These are phyloP conservation scores for Montipora cactus DNA, from an alignment of 64 coral and sea anemone genomes.

Conservation along the genomic window DNA sequence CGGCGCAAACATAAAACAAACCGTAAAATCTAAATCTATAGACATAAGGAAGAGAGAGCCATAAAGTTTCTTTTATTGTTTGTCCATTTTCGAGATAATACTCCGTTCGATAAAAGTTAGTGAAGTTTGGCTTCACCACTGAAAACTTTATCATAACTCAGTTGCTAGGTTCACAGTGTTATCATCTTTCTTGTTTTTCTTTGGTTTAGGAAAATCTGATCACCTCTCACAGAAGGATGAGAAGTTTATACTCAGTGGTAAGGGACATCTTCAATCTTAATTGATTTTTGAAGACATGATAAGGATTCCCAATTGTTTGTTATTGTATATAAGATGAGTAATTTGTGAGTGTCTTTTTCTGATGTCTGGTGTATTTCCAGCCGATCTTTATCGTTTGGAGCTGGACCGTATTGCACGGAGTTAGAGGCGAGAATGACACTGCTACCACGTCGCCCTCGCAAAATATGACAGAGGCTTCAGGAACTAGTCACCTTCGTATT, in stretches of 20 bases:
- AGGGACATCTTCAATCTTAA: slow-evolving; percentile 10
- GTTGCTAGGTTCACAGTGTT: neutral
- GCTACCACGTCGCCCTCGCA: neutral
- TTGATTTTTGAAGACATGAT: slow-evolving; percentile 6
- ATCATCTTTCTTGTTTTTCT: neutral
- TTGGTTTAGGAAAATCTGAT: neutral
- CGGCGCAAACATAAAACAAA: slow-evolving; percentile 7
- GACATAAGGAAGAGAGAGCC: neutral
- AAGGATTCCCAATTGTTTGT: neutral
- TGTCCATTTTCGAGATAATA: neutral
- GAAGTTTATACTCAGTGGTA: slow-evolving; percentile 21
- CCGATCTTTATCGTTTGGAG: neutral
- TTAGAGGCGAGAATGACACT: neutral
- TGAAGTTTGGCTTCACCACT: neutral
- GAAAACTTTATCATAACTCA: slow-evolving; percentile 14
- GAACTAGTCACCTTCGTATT: neutral
- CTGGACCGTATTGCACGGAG: neutral
- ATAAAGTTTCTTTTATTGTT: neutral
- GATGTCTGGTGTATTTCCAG: neutral
- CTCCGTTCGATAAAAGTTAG: neutral
- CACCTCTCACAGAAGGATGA: neutral
- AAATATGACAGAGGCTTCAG: neutral
- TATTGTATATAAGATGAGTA: neutral
- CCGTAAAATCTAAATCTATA: neutral
- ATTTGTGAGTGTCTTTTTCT: neutral